Evolutionary conservation across 2,797 vertebrate species (phyloP), one percentile per base, ranked within the genome.

Genomic region (Acanthurus tractus): DNA sequence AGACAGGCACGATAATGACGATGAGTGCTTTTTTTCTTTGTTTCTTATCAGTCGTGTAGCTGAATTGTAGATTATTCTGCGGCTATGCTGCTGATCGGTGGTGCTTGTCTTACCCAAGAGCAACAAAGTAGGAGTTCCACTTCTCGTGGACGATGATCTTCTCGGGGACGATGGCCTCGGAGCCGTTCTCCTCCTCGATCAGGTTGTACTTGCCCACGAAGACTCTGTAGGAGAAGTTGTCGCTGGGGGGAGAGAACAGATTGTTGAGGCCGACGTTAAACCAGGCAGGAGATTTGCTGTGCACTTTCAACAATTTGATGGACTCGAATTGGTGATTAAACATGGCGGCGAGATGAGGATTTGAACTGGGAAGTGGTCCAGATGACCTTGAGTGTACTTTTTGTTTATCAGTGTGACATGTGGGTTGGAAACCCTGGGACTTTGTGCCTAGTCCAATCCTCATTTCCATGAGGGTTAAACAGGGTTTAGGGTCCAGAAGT

Each of bases 191-290:
- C 0, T 90, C 82, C 74, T 85, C 81, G 6, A 93, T 48, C 89
- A 96, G 93, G 90, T 95, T 94, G 89, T 96, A 49, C 90, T 96
- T 96, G 20, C 95, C 95, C 55, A 96, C 91, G 48, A 83, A 90
- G 81, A 96, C 95, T 46, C 94, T 95, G 92, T 96, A 96, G 84
- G 92, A 92, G 44, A 93, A 59, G 20, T 79, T 18, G 14, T 40
- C 8, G 8, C 8, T 40, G 72, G 12, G 82, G 95, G 96, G 82
- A 64, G 40, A 76, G 61, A 75, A 45, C 17, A 81, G 38, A 83
- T 3, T 25, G 36, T 80, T 68, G 48, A 78, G 45, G 20, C 29
- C 42, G 8, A 58, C 49, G 53, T 25, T 48, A 64, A 74, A 66
- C 23, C 56, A 72, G 15, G 70, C 59, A 69, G 71, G 78, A 62